A percentile compares a stretch with the other conserved stretches of the same genome.
These are phyloP conservation scores for Epicampocera succincta DNA, from an alignment of 2,888 invertebrate species.

Conservation along the genomic window DNA sequence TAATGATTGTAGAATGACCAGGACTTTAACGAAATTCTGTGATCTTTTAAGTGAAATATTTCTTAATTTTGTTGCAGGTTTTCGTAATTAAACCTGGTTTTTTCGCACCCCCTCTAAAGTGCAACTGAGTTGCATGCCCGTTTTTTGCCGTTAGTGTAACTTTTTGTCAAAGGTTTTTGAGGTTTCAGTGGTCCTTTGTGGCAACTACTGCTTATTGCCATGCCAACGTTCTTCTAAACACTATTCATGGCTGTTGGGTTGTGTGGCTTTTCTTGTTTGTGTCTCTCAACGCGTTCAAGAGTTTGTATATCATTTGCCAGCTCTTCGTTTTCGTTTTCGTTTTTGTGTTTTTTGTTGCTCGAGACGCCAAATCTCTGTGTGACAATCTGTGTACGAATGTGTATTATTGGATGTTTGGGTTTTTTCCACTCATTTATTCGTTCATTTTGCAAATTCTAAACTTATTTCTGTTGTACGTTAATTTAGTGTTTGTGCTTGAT, in stretches of 20 bases:
- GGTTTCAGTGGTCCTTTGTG: conserved; percentile 61
- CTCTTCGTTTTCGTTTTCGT: neutral
- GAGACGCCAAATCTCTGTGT: conserved; percentile 56
- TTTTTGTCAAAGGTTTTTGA: conserved; percentile 47
- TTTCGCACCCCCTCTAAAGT: conserved; percentile 6
- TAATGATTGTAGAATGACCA: no score
- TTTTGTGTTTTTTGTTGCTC: no score
- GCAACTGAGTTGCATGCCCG: neutral
- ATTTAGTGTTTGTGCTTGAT: conserved; percentile 32
- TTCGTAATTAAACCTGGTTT: conserved; percentile 33
- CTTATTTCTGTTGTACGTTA: conserved; percentile 38
- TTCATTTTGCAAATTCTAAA: conserved; percentile 36
- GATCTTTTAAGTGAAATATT: conserved; percentile 17
- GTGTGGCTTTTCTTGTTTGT: conserved; percentile 52
- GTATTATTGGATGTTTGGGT: conserved; percentile 10
- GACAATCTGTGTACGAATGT: conserved; percentile 41
- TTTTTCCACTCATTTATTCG: conserved; percentile 10
- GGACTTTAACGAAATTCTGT: no score
- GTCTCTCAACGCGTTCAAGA: neutral
- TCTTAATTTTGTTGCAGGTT: conserved; percentile 23
- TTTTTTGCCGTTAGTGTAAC: neutral
- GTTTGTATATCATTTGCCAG: conserved; percentile 22
- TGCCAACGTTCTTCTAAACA: conserved; percentile 37
- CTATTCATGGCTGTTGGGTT: conserved; percentile 55
- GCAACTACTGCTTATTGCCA: conserved; percentile 56